Conservation (phyloP, 2,113 vertebrate species). For the Datnioides undecimradiatus region DNA sequence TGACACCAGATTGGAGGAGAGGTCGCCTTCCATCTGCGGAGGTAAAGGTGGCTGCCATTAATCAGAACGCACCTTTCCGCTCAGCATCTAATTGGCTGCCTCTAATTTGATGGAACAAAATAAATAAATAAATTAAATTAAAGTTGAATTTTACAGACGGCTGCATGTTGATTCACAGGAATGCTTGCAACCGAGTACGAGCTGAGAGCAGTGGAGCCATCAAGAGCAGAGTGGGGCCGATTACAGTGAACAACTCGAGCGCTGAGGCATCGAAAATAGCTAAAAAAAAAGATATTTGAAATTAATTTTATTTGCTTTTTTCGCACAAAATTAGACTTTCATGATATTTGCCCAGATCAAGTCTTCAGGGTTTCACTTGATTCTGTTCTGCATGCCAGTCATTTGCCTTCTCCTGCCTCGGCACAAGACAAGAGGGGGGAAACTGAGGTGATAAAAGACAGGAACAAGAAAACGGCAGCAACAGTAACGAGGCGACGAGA, state of each 20-base stretch:
- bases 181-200: not conserved
- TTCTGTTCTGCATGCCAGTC: not conserved
- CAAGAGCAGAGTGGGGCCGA: not conserved
- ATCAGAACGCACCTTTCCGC: slow-evolving; percentile 36
- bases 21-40: slow-evolving; percentile 48
- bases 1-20: slow-evolving; percentile 31
- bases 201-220: not conserved
- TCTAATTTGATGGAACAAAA: not conserved
- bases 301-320: not conserved
- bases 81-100: slow-evolving; percentile 9
- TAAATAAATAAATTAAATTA: not conserved
- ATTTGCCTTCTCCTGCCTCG: not conserved
- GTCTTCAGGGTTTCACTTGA: not conserved
- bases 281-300: not conserved
- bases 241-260: not conserved
- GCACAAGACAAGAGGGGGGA: no score
- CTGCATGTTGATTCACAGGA: not conserved
- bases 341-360: not conserved
- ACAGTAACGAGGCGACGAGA: no score
- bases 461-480: no score
- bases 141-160: not conserved
- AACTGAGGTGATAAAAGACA: no score
- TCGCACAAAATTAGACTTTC: not conserved
- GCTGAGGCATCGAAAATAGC: not conserved
- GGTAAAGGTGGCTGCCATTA: slow-evolving; percentile 23